Base-by-base conservation (phyloP, 2,888 invertebrate species). In the Troides oblongomaculatus region DNA sequence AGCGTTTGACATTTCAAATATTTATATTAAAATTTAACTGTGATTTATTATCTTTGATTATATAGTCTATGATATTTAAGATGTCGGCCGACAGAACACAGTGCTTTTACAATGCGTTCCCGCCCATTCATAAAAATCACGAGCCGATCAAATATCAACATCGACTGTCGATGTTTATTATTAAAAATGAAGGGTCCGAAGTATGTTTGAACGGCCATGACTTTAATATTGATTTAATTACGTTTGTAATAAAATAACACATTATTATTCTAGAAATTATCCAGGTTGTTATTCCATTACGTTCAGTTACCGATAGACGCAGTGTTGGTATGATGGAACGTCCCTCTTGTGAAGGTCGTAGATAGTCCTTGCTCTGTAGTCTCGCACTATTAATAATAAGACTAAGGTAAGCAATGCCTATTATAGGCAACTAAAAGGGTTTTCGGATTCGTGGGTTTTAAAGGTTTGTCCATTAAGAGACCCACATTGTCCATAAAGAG, bases 141-240 rank as follows among this genome's bases (percentile, higher is more conserved):
- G 4, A 30, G 8, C 1, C 59, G 59, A 50, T 50, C 50, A 59
- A 59, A 59, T 59, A 25, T 17, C 57, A 57, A 57, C 3, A 21
- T 21, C 21, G 21, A 57, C n/a, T 57, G 21, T 21, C 57, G 21
- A 57, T 57, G 21, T 57, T 57, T 57, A 57, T 21, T 57, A 57
- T 57, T 57, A 57, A 57, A 57, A 21, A 57, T 57, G 57, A 57
- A 57, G 57, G 57, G 57, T 50, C 7, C 21, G 57, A 8, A 23
- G 57, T 5, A 18, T 57, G 7, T 61, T 61, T 69, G 62, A 62
- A 69, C 69, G 69, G 61, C 69, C 69, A 25, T 69, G 69, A 69
- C 69, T 58, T 69, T 69, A 62, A 50, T 10, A 60, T 60, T 36
- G 46, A 25, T 53, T 64, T 59, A 68, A 64, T 57, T 57, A 50